Conservation (phyloP, 2,888 invertebrate species). For the Chrysina gloriosa region DNA sequence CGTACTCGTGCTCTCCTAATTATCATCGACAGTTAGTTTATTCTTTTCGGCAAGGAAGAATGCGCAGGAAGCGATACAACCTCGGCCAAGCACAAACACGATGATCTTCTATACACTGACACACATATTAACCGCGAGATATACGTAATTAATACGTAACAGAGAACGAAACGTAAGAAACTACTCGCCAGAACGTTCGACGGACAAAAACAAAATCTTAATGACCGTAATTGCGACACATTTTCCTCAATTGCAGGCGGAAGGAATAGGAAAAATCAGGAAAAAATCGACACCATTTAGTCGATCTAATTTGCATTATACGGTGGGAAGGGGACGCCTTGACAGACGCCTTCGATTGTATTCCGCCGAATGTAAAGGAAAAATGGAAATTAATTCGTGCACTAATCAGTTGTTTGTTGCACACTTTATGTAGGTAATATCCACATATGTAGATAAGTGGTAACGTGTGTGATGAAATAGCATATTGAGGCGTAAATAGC, state of each 20-base stretch:
- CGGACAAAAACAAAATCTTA: slow-evolving; percentile 1
- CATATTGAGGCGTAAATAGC: not conserved
- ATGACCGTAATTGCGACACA: slow-evolving; percentile 8
- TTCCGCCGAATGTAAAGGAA: slow-evolving; percentile 3
- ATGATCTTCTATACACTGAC: slow-evolving; percentile 26
- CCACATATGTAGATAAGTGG: not conserved
- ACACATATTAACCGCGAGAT: slow-evolving; percentile 15
- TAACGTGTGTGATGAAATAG: slow-evolving; percentile 10
- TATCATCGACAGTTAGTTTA: slow-evolving; percentile 30
- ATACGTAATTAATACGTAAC: slow-evolving; percentile 22
- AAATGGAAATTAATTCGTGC: slow-evolving; percentile 27
- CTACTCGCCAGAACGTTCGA: slow-evolving; percentile 6
- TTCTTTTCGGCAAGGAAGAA: not conserved
- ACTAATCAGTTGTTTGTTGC: slow-evolving; percentile 18
- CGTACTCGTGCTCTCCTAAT: slow-evolving; percentile 26
- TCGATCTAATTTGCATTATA: not conserved
- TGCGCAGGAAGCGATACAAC: slow-evolving; percentile 18
- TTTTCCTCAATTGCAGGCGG: slow-evolving; percentile 20
- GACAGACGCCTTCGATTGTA: slow-evolving; percentile 29
- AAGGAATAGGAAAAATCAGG: slow-evolving; percentile 4
- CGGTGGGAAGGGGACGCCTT: slow-evolving; percentile 33
- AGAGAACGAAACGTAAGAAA: slow-evolving; percentile 6
- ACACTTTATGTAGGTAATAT: slow-evolving; percentile 14
- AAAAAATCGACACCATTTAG: slow-evolving; percentile 2
- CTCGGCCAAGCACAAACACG: not conserved